These are phyloP conservation scores for Seira sanloemensis DNA, from an alignment of 2,888 invertebrate genomes.

Conservation along the genomic window DNA sequence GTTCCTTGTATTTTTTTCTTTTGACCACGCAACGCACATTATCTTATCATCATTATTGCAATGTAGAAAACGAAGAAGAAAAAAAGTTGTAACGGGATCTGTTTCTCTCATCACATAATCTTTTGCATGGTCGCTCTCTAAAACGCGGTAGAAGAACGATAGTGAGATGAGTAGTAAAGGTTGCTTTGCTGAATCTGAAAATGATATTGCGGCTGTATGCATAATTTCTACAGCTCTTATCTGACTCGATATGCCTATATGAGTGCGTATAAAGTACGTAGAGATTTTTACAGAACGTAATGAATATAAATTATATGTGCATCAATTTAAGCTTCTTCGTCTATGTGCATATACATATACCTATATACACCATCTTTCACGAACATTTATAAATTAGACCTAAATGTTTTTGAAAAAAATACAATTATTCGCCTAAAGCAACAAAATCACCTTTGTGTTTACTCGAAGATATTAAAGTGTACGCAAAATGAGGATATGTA, in stretches of 20 bases:
- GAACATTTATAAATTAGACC: conserved; percentile 2
- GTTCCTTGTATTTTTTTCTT: conserved; percentile 23
- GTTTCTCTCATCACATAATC: conserved; percentile 64
- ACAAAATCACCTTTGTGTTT: neutral
- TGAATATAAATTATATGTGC: conserved; percentile 1
- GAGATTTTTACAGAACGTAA: too few relatives aligned
- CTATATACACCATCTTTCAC: neutral
- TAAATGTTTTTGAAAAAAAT: neutral
- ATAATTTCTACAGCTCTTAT: conserved; percentile 3
- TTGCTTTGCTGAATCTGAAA: neutral
- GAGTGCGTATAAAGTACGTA: too few relatives aligned
- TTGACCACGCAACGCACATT: conserved; percentile 32
- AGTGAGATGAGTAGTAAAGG: neutral
- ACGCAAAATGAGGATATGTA: neutral
- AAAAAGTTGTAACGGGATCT: conserved; percentile 62
- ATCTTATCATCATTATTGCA: conserved; percentile 3
- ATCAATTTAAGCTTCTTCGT: neutral
- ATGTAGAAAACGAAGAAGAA: conserved; percentile 2
- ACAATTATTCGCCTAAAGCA: neutral
- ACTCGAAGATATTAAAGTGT: neutral
- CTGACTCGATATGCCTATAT: neutral
- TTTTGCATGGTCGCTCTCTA: conserved; percentile 26
- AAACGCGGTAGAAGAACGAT: neutral
- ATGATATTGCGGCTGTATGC: neutral
- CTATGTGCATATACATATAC: neutral